These are phyloP conservation scores for Ectemnius continuus DNA, from an alignment of 2,888 invertebrate genomes.

Conservation along the genomic window DNA sequence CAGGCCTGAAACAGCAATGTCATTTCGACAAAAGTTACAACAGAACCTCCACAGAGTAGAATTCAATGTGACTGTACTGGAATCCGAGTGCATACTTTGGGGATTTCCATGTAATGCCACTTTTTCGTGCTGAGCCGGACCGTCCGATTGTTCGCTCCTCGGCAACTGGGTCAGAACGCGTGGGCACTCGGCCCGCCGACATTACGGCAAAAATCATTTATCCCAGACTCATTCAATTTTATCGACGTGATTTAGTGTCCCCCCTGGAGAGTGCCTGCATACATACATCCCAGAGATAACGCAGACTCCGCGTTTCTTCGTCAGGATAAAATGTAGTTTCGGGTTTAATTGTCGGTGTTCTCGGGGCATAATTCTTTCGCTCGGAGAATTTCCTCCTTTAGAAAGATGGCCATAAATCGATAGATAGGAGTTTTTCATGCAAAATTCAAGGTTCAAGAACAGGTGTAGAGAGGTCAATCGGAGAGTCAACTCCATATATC, in stretches of 20 bases:
- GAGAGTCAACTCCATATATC: no score
- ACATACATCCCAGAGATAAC: not conserved
- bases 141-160: not conserved
- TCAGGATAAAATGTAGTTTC: not conserved
- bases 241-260: slow-evolving; percentile 16
- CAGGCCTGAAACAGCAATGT: slow-evolving; percentile 66
- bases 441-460: no score
- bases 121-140: not conserved
- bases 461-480: no score
- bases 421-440: no score
- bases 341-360: slow-evolving; percentile 11
- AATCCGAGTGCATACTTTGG: no score
- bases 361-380: not conserved
- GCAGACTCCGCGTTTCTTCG: not conserved
- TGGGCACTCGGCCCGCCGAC: no score
- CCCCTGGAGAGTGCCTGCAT: not conserved
- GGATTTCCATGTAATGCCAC: not conserved
- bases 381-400: no score
- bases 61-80: no score
- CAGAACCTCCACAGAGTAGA: not conserved
- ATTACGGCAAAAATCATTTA: no score
- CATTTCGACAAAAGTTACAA: no score
- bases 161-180: slow-evolving; percentile 3
- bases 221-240: slow-evolving; percentile 6
- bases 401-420: no score